These are phyloP conservation scores for Chrysemys picta DNA, from an alignment of 2,113 vertebrate species.

Conservation along the genomic window DNA sequence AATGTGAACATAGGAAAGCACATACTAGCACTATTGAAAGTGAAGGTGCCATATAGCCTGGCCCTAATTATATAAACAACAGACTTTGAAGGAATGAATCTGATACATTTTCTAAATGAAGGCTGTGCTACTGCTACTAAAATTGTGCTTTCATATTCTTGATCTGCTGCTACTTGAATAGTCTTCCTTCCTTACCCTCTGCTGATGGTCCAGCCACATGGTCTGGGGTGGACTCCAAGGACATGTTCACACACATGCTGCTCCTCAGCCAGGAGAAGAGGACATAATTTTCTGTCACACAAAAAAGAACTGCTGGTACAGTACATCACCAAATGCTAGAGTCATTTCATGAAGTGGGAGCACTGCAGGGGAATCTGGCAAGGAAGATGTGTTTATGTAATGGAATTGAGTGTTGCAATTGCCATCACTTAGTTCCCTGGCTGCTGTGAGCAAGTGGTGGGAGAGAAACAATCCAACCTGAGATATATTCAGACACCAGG, in stretches of 20 bases:
- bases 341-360: slow-evolving; percentile 60
- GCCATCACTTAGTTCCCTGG: slow-evolving; percentile 69
- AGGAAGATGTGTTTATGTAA: slow-evolving; percentile 70
- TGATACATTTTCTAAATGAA: not conserved
- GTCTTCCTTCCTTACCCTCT: not conserved
- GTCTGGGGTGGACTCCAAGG: slow-evolving; percentile 24
- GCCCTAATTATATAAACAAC: not conserved
- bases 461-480: slow-evolving; percentile 69
- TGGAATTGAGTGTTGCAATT: slow-evolving; percentile 70
- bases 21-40: fast-evolving
- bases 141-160: not conserved
- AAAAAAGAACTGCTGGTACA: slow-evolving; percentile 59
- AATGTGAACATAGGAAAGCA: not conserved
- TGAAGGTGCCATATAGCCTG: fast-evolving
- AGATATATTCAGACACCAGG: slow-evolving; percentile 43
- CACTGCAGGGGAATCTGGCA: slow-evolving; percentile 71
- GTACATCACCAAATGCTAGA: slow-evolving; percentile 56
- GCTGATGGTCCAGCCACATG: not conserved
- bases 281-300: slow-evolving; percentile 48
- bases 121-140: slow-evolving; percentile 3
- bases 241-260: slow-evolving; percentile 34
- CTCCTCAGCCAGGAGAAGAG: slow-evolving; percentile 43
- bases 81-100: not conserved
- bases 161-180: not conserved
- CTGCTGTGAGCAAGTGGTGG: slow-evolving; percentile 45